A percentile compares a stretch with the other conserved stretches of the same genome.
phyloP scores from a whole-genome alignment of 2,888 invertebrate genomes.

The Trichogramma dendrolimi region DNA sequence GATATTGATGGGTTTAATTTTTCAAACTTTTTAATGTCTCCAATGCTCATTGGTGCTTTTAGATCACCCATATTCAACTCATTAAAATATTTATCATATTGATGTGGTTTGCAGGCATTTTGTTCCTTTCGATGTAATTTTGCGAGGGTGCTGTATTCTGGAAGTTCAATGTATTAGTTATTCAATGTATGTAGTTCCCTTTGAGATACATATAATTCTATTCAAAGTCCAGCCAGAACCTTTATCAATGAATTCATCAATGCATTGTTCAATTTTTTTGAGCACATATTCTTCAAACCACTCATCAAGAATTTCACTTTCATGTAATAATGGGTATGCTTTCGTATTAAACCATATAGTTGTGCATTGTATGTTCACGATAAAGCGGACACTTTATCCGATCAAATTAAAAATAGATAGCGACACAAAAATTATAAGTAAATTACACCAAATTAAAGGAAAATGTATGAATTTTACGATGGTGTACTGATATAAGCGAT shows the following conservation, averaged over 20 bases:
- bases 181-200: constrained; percentile 3
- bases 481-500: too few relatives aligned
- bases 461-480: too few relatives aligned
- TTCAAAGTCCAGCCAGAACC: neutral
- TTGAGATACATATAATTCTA: neutral
- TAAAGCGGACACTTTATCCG: too few relatives aligned
- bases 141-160: constrained; percentile 16
- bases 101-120: neutral
- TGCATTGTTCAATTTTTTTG: neutral
- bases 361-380: too few relatives aligned
- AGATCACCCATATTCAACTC: constrained; percentile 16
- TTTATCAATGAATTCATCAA: neutral
- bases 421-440: too few relatives aligned
- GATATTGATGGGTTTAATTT: constrained; percentile 14
- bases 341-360: too few relatives aligned
- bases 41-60: constrained; percentile 7
- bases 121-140: constrained; percentile 2
- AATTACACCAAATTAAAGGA: too few relatives aligned
- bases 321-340: too few relatives aligned
- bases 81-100: constrained; percentile 6
- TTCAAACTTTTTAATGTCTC: constrained; percentile 18
- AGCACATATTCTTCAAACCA: neutral
- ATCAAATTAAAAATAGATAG: too few relatives aligned
- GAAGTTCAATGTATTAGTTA: constrained; percentile 17
- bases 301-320: too few relatives aligned